Base-by-base conservation (phyloP, 2,113 vertebrate genomes). In the Zosterops lateralis region DNA sequence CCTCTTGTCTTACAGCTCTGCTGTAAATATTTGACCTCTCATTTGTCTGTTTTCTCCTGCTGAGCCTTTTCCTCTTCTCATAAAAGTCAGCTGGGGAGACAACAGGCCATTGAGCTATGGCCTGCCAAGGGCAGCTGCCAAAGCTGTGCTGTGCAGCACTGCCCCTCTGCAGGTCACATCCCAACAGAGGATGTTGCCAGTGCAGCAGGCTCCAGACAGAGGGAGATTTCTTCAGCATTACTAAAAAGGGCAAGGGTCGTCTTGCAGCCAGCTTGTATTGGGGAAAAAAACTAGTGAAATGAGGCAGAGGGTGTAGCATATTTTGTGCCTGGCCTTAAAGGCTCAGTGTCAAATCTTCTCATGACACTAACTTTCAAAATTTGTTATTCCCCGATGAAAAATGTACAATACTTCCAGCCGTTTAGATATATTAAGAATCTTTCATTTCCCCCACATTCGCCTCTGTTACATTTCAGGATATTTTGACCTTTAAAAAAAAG, bases 41-140 rank as follows among this genome's bases (percentile, higher is more conserved):
- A 34, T 85, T 84, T 91, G 87, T 88, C 88, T 92, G 62, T 83
- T 96, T 95, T 95, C 44, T 92, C 92, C 82, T 1, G 4, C 86
- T 28, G 80, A 84, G 92, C 32, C 58, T 87, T 94, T 97, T 95
- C 91, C 94, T 96, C 28, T 81, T 91, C 93, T 91, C 77, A 77
- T 51, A 71, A 74, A 92, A 87, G 73, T 85, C 54, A 57, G 36
- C 53, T n/a, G 53, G n/a, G 38, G 31, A 72, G 47, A 75, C 8
- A 17, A 29, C 28, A 81, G 51, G 34, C 51, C 60, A 7, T 3
- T 48, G 84, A 89, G 75, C 3, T 26, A 34, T 31, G 16, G 58
- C 51, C 42, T 64, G 73, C 80, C 70, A 5, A 0, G 4, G 28
- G 45, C 68, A 8, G 51, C 86, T 54, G 29, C 32, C 32, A 25